Base-by-base conservation (phyloP, 2,113 vertebrate species). In the Anser brachyrhynchus region DNA sequence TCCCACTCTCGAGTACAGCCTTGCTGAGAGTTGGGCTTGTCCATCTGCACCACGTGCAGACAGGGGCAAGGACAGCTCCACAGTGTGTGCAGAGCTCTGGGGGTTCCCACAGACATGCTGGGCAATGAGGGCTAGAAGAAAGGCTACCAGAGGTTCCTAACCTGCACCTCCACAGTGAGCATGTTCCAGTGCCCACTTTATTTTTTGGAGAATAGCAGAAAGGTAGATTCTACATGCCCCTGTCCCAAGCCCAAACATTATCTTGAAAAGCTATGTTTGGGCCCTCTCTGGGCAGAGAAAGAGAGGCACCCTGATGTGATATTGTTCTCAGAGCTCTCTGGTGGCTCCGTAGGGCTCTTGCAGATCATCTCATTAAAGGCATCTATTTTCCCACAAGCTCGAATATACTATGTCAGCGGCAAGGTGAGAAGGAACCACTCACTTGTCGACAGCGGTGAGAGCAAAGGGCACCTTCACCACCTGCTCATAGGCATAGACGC, bases 361-460 rank as follows among this genome's bases (percentile, higher is more conserved):
- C 28, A 79, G n/a, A 39, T 66, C 43, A 35, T 13, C 39, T 81
- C 25, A 67, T 1, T 9, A 28, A 65, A 83, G 19, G 41, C 10
- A 55, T 26, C 44, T 82, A 8, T 16, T 76, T 70, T 72, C 31
- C 33, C 52, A 35, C 64, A 49, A 78, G 61, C 79, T 55, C 41
- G 26, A 23, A 59, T 61, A 29, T 13, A 55, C 10, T 31, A 12
- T 3, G n/a, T 46, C 73, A 84, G 54, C 61, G 81, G 70, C 21
- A 26, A 83, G 77, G 33, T 28, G 26, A 44, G 76, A 44, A 11
- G 8, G 37, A 28, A 65, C n/a, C 33, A 92, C 97, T 72, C 94
- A 98, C 97, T 90, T 96, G 94, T 95, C 92, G 28, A 90, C 88
- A 26, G 96, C 89, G 35, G 85, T 87, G 69, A 97, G 90, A 23